A percentile compares a stretch with the other conserved stretches of the same genome.
These are phyloP conservation scores for Catalaphyllia jardinei DNA, from an alignment of 64 coral and sea anemone genomes.

Conservation along the genomic window DNA sequence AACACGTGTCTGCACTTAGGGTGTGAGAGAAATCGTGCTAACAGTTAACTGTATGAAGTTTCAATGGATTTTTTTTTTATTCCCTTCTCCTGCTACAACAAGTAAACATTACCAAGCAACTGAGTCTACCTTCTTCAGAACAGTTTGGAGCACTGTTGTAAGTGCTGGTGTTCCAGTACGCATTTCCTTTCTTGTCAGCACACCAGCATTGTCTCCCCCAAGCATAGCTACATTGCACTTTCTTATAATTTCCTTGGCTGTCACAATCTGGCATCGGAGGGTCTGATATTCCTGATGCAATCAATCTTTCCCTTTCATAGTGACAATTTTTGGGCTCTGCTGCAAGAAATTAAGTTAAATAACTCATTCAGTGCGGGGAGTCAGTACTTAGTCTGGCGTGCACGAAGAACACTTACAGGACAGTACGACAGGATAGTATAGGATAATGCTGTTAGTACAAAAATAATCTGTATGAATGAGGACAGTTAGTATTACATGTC, in stretches of 20 bases:
- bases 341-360: background rate
- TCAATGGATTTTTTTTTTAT: too few relatives aligned
- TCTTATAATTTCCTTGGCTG: slow-evolving; percentile 50
- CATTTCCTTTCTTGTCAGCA: slow-evolving; percentile 52
- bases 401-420: too few relatives aligned
- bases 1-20: too few relatives aligned
- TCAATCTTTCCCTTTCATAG: slow-evolving; percentile 42
- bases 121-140: slow-evolving; percentile 37
- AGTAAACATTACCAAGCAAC: background rate
- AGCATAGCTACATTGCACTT: slow-evolving; percentile 56
- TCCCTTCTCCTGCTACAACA: too few relatives aligned
- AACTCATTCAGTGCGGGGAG: too few relatives aligned
- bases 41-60: too few relatives aligned
- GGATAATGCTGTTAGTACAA: too few relatives aligned
- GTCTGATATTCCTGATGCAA: slow-evolving; percentile 26
- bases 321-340: slow-evolving; percentile 30
- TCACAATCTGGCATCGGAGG: slow-evolving; percentile 69
- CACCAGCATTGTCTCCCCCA: slow-evolving; percentile 55
- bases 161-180: slow-evolving; percentile 12
- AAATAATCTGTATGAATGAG: too few relatives aligned
- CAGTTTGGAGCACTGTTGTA: slow-evolving; percentile 18
- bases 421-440: too few relatives aligned
- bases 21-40: too few relatives aligned
- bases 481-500: too few relatives aligned
- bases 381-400: too few relatives aligned